phyloP scores from a whole-genome alignment of 2,888 invertebrate species.

The Clepsis dumicolana region DNA sequence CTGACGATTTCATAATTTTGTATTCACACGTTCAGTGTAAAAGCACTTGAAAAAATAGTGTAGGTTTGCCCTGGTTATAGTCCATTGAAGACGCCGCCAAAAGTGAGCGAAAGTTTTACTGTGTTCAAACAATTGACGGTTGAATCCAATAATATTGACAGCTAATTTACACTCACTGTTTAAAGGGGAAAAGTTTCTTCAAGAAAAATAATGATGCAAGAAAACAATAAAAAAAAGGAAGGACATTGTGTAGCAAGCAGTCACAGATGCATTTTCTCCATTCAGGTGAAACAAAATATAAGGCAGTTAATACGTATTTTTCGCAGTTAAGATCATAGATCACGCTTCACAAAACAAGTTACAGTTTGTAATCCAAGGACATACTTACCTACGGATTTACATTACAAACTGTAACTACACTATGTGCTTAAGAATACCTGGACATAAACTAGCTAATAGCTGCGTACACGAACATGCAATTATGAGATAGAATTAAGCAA shows the following conservation, averaged over 20 bases:
- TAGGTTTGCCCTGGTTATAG: conserved; percentile 17
- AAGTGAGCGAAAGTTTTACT: not conserved
- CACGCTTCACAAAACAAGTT: not conserved
- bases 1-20: conserved; percentile 15
- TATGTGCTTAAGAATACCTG: not conserved
- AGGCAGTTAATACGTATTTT: no score
- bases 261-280: no score
- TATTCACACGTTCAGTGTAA: not conserved
- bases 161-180: not conserved
- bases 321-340: not conserved
- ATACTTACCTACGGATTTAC: not conserved
- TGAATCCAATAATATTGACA: not conserved
- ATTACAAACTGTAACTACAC: not conserved
- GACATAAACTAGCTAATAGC: not conserved
- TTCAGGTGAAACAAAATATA: no score
- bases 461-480: not conserved
- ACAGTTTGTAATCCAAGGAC: no score
- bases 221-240: not conserved
- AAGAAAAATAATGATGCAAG: no score
- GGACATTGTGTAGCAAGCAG: not conserved
- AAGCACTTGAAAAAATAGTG: conserved; percentile 2
- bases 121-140: conserved; percentile 6
- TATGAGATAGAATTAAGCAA: not conserved
- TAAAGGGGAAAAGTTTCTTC: not conserved
- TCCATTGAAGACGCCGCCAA: not conserved